Conservation (phyloP, 92 coral and sea anemone species). For the Metridium senile region DNA sequence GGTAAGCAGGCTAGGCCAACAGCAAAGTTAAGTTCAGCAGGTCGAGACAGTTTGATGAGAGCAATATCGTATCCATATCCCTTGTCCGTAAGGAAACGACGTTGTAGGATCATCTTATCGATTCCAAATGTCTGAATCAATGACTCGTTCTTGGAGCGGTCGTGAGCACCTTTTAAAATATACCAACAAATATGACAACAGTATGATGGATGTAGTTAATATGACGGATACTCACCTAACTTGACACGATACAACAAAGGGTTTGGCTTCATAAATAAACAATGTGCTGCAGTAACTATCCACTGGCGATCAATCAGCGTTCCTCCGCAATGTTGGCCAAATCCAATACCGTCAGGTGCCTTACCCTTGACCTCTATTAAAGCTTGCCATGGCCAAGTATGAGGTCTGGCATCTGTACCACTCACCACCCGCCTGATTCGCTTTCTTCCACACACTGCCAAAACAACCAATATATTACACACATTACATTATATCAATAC, state of each 20-base stretch:
- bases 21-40: slow-evolving; percentile 50
- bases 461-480: not conserved
- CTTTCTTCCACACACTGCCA: slow-evolving; percentile 6
- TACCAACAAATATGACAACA: no score
- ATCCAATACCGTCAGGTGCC: slow-evolving; percentile 16
- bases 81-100: slow-evolving; percentile 62
- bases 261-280: slow-evolving; percentile 57
- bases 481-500: no score
- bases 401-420: slow-evolving; percentile 58
- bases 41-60: slow-evolving; percentile 63
- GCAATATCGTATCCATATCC: slow-evolving; percentile 80
- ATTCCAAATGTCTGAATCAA: slow-evolving; percentile 47
- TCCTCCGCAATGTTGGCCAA: slow-evolving; percentile 63
- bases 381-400: slow-evolving; percentile 85
- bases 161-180: slow-evolving; percentile 82
- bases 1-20: slow-evolving; percentile 79
- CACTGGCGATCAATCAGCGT: slow-evolving; percentile 47
- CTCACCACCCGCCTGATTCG: slow-evolving; percentile 57
- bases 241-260: slow-evolving; percentile 54
- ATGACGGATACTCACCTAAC: slow-evolving; percentile 44
- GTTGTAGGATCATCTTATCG: slow-evolving; percentile 57
- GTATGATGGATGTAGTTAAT: not conserved
- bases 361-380: slow-evolving; percentile 41
- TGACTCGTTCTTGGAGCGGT: slow-evolving; percentile 45
- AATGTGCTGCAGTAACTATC: slow-evolving; percentile 80